Evolutionary conservation across 2,113 vertebrate species (phyloP).

Genomic region (Dolichotis patagonum): DNA sequence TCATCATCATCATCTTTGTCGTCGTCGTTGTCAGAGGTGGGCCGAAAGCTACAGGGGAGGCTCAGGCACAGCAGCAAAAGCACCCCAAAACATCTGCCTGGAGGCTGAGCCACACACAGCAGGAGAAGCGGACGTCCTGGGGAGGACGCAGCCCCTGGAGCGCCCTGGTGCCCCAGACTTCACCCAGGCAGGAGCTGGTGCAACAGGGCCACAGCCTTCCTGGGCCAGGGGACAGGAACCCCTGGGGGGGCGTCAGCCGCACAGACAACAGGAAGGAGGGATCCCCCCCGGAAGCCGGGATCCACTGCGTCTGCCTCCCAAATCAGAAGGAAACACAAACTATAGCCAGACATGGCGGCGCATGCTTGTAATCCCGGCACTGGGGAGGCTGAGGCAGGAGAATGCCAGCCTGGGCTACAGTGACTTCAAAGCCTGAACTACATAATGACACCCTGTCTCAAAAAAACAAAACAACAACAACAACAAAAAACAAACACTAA

Average conservation of each 20-base stretch:
- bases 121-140: too few relatives aligned
- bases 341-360: too few relatives aligned
- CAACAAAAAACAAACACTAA: too few relatives aligned
- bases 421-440: not conserved
- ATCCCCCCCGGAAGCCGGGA: not conserved
- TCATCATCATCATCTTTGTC: not conserved
- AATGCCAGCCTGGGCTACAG: not conserved
- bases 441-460: not conserved
- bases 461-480: not conserved
- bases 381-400: not conserved
- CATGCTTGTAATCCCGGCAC: not conserved
- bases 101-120: not conserved
- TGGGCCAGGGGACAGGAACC: not conserved
- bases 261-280: not conserved
- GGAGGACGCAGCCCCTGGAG: not conserved
- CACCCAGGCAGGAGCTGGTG: not conserved
- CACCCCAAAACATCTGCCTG: not conserved
- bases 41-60: not conserved
- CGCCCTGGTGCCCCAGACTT: not conserved
- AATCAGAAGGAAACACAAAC: not conserved
- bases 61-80: not conserved
- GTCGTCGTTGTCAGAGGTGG: too few relatives aligned
- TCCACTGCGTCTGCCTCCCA: not conserved
- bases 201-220: too few relatives aligned
- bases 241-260: not conserved